Percentiles rank a stretch among this genome's conserved stretches.
These are phyloP conservation scores for Glareola pratincola DNA, from an alignment of 2,113 vertebrate genomes.

Conservation along the genomic window DNA sequence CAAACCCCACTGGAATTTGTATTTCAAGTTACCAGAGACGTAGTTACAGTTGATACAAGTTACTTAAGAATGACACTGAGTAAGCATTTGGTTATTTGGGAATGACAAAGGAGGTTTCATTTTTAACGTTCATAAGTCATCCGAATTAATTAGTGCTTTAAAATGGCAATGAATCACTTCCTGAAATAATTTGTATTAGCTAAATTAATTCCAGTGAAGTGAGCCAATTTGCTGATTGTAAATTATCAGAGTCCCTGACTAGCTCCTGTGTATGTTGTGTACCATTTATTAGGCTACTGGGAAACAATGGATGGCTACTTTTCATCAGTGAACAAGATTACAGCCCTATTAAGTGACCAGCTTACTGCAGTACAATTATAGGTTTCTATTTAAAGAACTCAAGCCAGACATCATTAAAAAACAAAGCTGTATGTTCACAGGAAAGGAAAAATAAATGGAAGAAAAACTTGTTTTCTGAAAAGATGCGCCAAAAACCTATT, in stretches of 20 bases:
- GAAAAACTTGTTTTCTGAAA: not conserved
- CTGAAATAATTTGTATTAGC: constrained; percentile 52
- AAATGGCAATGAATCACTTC: constrained; percentile 62
- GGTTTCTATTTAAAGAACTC: constrained; percentile 27
- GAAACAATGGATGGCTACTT: constrained; percentile 48
- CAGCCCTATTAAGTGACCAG: not conserved
- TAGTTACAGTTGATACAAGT: not conserved
- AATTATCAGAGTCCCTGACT: constrained; percentile 17
- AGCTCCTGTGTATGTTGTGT: not conserved
- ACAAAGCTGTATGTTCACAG: not conserved
- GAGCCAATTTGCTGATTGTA: constrained; percentile 55
- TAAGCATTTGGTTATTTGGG: constrained; percentile 15
- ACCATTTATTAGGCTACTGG: constrained; percentile 36
- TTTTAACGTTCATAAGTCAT: constrained; percentile 46
- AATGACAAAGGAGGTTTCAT: constrained; percentile 56
- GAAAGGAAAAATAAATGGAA: not conserved
- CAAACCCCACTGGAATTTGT: not conserved
- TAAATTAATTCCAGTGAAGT: constrained; percentile 57
- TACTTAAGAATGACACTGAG: constrained; percentile 19
- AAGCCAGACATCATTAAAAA: constrained; percentile 4
- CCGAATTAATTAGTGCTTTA: constrained; percentile 47
- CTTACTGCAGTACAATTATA: not conserved
- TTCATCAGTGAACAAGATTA: constrained; percentile 28
- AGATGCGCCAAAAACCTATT: not conserved
- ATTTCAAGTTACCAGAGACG: not conserved